Evolutionary conservation across 1,140 invertebrate genomes (phyloP), one percentile per base, ranked within the genome.

Genomic region (Pachyrhynchus sulphureomaculatus): DNA sequence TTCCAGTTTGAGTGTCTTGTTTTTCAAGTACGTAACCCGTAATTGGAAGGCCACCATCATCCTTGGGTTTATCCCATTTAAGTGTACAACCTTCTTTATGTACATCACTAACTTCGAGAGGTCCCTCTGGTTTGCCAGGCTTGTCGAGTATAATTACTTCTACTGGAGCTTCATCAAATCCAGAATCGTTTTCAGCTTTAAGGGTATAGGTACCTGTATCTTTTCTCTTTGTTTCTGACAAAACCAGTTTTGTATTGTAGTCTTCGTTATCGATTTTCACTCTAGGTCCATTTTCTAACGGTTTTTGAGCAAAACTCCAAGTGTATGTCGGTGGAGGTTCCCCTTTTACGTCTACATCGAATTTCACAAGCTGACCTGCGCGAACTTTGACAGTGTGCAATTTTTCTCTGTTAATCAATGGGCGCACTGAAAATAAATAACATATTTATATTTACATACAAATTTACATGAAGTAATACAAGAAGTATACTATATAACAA

Each of bases 21-120:
- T 96, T 96, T 77, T 99, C 96, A 54, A 98, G 80, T 12, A 95
- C 78, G 74, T 95, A 98, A 9, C 89, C 88, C 21, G 89, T 90
- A 42, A 99, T 82, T 4, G 96, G 95, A 26, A 95, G 78, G 41
- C 95, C 95, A 56, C 96, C 96, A 69, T 97, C 94, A 75, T 99
- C 95, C 75, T 91, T 92, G 6, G 96, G 93, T 72, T 93, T 92
- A 13, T 92, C 91, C 97, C 97, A 99, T 66, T 91, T 89, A 4
- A 99, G 79, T 72, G 95, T 98, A 72, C 92, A 95, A 21, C 93
- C 92, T 72, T 98, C 95, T 58, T 96, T 97, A 72, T 96, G 92
- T 0, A 99, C 85, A 74, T 98, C 93, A 0, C 83, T 85, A 2
- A 96, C 92, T 76, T 96, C 92, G 0, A 99, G 75, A 1, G 96